Evolutionary conservation across 2,888 invertebrate genomes (phyloP).

Genomic region (Epicampocera succincta): DNA sequence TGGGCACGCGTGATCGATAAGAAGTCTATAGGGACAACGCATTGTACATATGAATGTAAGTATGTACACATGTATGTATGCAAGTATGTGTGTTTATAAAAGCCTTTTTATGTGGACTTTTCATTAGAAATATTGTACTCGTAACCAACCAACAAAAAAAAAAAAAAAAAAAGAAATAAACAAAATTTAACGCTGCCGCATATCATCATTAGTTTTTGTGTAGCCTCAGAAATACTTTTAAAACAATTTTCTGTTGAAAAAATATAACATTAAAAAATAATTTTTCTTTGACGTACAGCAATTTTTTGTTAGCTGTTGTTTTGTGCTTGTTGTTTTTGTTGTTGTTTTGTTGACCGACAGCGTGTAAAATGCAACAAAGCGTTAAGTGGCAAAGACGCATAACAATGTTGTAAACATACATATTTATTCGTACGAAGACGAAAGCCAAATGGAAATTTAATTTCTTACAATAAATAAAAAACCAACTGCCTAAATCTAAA

Average conservation of each 20-base stretch:
- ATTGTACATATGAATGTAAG: no score
- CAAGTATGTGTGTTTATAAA: no score
- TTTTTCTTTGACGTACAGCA: slow-evolving; percentile 64
- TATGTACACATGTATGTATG: no score
- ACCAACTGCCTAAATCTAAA: slow-evolving; percentile 47
- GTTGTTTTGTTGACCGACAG: slow-evolving; percentile 57
- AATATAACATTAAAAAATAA: slow-evolving; percentile 46
- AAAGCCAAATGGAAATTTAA: slow-evolving; percentile 64
- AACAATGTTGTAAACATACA: slow-evolving; percentile 54
- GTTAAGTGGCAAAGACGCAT: slow-evolving; percentile 69
- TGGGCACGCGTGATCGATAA: no score
- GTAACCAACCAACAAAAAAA: no score
- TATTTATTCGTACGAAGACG: slow-evolving; percentile 30
- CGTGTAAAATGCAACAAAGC: slow-evolving; percentile 69
- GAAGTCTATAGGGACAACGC: no score
- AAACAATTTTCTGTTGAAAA: slow-evolving; percentile 41
- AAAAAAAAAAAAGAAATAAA: no score
- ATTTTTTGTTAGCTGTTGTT: slow-evolving; percentile 55
- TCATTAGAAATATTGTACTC: no score
- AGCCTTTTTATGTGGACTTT: no score
- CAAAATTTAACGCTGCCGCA: no score
- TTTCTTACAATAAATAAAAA: slow-evolving; percentile 46
- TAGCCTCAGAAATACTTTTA: slow-evolving; percentile 9
- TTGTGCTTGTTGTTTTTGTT: slow-evolving; percentile 14
- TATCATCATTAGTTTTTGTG: slow-evolving; percentile 1